These are phyloP conservation scores for Yponomeuta malinellus DNA, from an alignment of 2,888 invertebrate genomes.

Conservation along the genomic window DNA sequence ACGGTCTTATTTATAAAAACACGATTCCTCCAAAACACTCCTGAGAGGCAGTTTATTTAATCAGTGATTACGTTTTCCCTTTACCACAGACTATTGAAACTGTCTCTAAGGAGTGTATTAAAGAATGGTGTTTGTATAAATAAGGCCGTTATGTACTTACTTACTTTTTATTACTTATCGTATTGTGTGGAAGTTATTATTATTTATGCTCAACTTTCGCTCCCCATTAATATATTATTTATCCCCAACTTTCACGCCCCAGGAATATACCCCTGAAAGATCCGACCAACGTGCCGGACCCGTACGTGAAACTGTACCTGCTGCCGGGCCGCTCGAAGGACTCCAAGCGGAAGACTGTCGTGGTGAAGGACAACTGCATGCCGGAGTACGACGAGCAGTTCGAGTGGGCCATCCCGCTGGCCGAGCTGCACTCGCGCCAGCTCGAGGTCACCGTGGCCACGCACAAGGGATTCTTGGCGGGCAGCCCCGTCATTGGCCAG, in stretches of 20 bases:
- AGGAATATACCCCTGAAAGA: conserved; percentile 89
- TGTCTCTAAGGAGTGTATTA: too few relatives aligned
- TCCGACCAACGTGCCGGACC: conserved; percentile 89
- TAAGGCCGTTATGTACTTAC: too few relatives aligned
- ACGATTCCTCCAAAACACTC: too few relatives aligned
- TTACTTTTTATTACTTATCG: too few relatives aligned
- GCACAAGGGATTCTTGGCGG: conserved; percentile 89
- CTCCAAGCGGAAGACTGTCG: conserved; percentile 90
- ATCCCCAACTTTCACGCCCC: conserved; percentile 17
- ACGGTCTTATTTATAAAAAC: too few relatives aligned
- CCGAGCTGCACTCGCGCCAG: conserved; percentile 84
- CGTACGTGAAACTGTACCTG: conserved; percentile 91
- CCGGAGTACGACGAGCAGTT: conserved; percentile 84
- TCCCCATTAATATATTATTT: background rate
- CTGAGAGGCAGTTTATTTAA: too few relatives aligned
- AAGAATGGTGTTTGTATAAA: too few relatives aligned
- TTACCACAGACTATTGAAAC: too few relatives aligned
- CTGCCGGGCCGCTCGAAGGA: conserved; percentile 90
- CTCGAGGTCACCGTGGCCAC: conserved; percentile 92
- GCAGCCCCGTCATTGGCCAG: conserved; percentile 89
- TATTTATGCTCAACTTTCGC: too few relatives aligned
- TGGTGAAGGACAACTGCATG: conserved; percentile 53
- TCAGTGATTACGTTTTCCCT: too few relatives aligned
- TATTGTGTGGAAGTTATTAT: too few relatives aligned
- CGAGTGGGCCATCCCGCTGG: conserved; percentile 89